Evolutionary conservation across 2,797 vertebrate genomes (phyloP).

Genomic region (Pempheris klunzingeri): DNA sequence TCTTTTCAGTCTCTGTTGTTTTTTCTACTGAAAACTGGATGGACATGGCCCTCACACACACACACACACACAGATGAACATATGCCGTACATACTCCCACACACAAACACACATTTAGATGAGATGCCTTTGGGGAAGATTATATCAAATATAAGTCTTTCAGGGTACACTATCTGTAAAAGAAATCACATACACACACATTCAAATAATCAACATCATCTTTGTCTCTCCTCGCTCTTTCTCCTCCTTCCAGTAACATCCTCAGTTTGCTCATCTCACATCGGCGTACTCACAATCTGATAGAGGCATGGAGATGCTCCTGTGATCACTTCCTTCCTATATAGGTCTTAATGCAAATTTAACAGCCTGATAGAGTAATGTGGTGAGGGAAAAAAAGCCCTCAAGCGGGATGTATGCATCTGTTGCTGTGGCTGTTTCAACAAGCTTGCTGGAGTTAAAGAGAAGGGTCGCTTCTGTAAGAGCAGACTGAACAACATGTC

Average conservation of each 20-base stretch:
- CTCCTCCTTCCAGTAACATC: constrained; percentile 45
- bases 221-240: constrained; percentile 22
- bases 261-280: constrained; percentile 42
- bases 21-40: constrained; percentile 35
- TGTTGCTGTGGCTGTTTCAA: constrained; percentile 32
- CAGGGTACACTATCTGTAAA: constrained; percentile 27
- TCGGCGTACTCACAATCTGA: constrained; percentile 36
- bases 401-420: constrained; percentile 24
- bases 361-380: constrained; percentile 14
- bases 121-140: constrained; percentile 55
- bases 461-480: not conserved
- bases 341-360: constrained; percentile 19
- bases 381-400: not conserved
- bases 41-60: constrained; percentile 21
- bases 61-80: not conserved
- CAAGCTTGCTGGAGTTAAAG: constrained; percentile 11
- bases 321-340: constrained; percentile 19
- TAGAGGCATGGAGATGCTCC: constrained; percentile 15
- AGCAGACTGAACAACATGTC: constrained; percentile 12
- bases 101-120: constrained; percentile 28
- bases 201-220: constrained; percentile 44
- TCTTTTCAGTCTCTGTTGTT: constrained; percentile 26
- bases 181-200: constrained; percentile 32
- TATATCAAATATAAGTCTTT: constrained; percentile 52
- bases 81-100: constrained; percentile 25